Conservation (phyloP, 2,888 invertebrate genomes). For the Sussaba pulchella region DNA sequence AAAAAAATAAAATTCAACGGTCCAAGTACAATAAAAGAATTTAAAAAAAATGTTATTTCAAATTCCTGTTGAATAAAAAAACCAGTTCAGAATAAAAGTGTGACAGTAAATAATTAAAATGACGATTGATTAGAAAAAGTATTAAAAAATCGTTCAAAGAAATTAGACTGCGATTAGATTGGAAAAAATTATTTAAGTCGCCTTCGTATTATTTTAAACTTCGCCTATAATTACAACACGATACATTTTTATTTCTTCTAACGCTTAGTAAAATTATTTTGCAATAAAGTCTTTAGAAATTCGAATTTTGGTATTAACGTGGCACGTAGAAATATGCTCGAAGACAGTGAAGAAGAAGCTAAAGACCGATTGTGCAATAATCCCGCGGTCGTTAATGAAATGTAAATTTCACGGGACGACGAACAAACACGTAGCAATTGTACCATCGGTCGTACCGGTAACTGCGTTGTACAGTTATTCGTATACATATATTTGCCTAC, state of each 20-base stretch:
- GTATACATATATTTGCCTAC: slow-evolving; percentile 25
- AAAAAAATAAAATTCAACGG: slow-evolving; percentile 5
- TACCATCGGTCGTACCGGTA: background rate
- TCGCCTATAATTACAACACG: too few species aligned
- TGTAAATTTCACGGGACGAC: slow-evolving; percentile 41
- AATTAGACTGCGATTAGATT: background rate
- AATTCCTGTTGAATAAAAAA: too few species aligned
- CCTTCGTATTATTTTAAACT: background rate
- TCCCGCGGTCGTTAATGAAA: slow-evolving; percentile 54
- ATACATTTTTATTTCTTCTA: background rate
- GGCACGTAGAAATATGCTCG: slow-evolving; percentile 29
- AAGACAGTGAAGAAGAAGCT: slow-evolving; percentile 37
- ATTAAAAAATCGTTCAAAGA: background rate
- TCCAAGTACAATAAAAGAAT: background rate
- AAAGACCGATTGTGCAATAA: slow-evolving; percentile 46
- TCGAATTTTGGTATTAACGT: background rate
- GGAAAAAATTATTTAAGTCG: background rate
- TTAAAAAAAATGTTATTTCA: too few species aligned
- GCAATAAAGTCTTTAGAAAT: background rate
- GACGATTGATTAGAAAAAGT: background rate
- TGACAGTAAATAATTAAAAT: too few species aligned
- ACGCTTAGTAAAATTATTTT: background rate
- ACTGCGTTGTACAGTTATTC: background rate
- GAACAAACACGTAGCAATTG: slow-evolving; percentile 35
- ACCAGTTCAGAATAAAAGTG: too few species aligned